Base-by-base conservation (phyloP, 1,140 invertebrate species). In the Pollicipes pollicipes region DNA sequence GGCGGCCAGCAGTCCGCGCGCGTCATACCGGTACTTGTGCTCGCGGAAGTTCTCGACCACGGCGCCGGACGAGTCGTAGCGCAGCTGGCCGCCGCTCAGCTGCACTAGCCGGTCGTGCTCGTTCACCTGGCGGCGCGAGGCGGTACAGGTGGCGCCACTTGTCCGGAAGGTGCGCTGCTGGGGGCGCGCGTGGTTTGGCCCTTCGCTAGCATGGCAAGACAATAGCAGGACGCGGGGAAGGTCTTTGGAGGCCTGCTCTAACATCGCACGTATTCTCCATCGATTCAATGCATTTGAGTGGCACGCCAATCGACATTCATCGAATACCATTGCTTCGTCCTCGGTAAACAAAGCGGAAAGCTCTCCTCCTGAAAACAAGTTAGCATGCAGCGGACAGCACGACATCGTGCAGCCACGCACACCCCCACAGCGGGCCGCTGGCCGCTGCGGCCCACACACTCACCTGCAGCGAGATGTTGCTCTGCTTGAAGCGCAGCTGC, bases 161-260 rank as follows among this genome's bases (percentile, higher is more conserved):
- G 73, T 92, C 76, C 95, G 91, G 70, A 87, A 92, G 16, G 95
- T 89, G 82, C 91, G 88, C 30, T 74, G 70, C 30, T 73, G 73
- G 58, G 73, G 68, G 3, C 73, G 67, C 75, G 92, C 89, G 79
- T 97, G 93, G 28, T 88, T n/a, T n/a, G n/a, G n/a, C n/a, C n/a
- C n/a, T n/a, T n/a, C n/a, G n/a, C n/a, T n/a, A n/a, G n/a, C n/a
- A n/a, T n/a, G n/a, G n/a, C n/a, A n/a, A n/a, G n/a, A n/a, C n/a
- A n/a, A n/a, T n/a, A n/a, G n/a, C n/a, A n/a, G n/a, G n/a, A n/a
- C n/a, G n/a, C 93, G 77, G 97, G 97, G 81, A 97, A 95, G 82
- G 93, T 97, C 79, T 97, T 95, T 0, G 94, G 79, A 95, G 95
- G 74, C 91, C 83, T 66, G 90, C n/a, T n/a, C n/a, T n/a, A n/a